Percentiles rank a stretch among this genome's conserved stretches.
Conservation (phyloP, 2,888 invertebrate species). For the Drosophila phalerata region DNA sequence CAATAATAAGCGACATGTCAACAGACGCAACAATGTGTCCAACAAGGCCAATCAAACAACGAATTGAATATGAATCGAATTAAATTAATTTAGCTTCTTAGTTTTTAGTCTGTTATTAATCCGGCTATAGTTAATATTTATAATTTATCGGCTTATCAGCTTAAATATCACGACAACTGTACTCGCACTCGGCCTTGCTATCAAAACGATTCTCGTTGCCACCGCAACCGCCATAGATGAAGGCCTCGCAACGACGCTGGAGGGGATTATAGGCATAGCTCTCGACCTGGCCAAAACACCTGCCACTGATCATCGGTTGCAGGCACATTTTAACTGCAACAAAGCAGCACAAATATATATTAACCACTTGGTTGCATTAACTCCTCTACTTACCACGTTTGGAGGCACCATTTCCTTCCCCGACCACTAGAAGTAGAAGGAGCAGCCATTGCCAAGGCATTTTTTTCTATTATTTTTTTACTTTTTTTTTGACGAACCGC, state of each 20-base stretch:
- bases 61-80: slow-evolving; percentile 49
- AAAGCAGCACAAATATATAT: not conserved
- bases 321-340: slow-evolving; percentile 88
- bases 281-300: slow-evolving; percentile 90
- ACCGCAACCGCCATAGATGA: slow-evolving; percentile 91
- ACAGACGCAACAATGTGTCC: slow-evolving; percentile 52
- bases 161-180: slow-evolving; percentile 86
- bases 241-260: slow-evolving; percentile 89
- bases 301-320: slow-evolving; percentile 88
- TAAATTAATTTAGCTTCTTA: slow-evolving; percentile 30
- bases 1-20: slow-evolving; percentile 76
- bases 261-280: slow-evolving; percentile 91
- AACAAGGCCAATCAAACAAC: slow-evolving; percentile 65
- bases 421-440: slow-evolving; percentile 26
- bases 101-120: slow-evolving; percentile 39
- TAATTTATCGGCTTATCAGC: slow-evolving; percentile 4
- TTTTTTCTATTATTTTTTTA: not conserved
- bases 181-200: slow-evolving; percentile 88
- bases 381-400: slow-evolving; percentile 58
- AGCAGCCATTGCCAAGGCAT: slow-evolving; percentile 53
- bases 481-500: slow-evolving; percentile 35
- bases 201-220: slow-evolving; percentile 93
- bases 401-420: slow-evolving; percentile 54
- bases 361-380: not conserved
- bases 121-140: slow-evolving; percentile 11